A percentile compares a stretch with the other conserved stretches of the same genome.
phyloP scores from a whole-genome alignment of 2,888 invertebrate genomes.

The Glomeris marginata region DNA sequence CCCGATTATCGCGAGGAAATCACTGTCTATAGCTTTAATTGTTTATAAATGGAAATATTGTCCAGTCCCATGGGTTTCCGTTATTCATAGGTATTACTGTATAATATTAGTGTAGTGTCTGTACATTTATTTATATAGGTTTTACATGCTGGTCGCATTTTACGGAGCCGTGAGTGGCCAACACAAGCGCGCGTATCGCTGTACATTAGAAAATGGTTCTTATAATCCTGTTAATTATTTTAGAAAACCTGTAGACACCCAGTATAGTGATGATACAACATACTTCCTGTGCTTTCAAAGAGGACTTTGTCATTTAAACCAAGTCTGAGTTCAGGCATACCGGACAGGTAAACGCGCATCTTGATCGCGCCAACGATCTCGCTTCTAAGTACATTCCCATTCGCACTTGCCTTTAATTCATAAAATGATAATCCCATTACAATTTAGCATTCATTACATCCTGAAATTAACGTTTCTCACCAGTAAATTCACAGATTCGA shows the following conservation, averaged over 20 bases:
- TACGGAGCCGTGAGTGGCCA: too few relatives aligned
- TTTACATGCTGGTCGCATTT: too few relatives aligned
- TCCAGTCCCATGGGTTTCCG: too few relatives aligned
- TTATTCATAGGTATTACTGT: too few relatives aligned
- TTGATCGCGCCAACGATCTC: conserved; percentile 98
- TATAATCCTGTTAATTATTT: too few relatives aligned
- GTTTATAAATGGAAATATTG: too few relatives aligned
- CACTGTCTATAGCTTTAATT: neutral
- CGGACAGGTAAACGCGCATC: conserved; percentile 95
- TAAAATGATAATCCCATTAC: too few relatives aligned
- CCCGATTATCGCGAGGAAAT: neutral
- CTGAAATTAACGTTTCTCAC: conserved; percentile 33
- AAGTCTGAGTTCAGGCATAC: conserved; percentile 93
- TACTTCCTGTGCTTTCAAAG: conserved; percentile 86
- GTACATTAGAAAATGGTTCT: too few relatives aligned
- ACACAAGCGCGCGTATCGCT: too few relatives aligned
- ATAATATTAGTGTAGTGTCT: too few relatives aligned
- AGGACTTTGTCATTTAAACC: conserved; percentile 94
- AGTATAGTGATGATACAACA: conserved; percentile 20
- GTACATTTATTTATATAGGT: too few relatives aligned
- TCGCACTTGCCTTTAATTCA: conserved; percentile 58
- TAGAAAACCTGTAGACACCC: neutral
- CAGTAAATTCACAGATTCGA: conserved; percentile 91
- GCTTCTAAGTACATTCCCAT: conserved; percentile 88
- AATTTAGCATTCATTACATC: too few relatives aligned